Base-by-base conservation (phyloP, 2,797 vertebrate genomes). In the Danio jaintianensis region DNA sequence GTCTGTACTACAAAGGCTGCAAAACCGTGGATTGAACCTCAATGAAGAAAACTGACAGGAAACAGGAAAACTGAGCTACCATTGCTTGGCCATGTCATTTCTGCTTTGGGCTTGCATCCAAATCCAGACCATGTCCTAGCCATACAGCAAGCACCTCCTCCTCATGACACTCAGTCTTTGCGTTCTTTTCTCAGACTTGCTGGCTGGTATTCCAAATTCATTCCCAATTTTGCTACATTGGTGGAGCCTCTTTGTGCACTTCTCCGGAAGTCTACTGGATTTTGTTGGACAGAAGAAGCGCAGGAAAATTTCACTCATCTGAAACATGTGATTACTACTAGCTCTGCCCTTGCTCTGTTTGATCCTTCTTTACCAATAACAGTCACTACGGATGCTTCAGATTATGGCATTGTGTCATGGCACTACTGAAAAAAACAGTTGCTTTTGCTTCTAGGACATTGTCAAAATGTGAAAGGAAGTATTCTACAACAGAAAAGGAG, bases 371-470 rank as follows among this genome's bases (percentile, higher is more conserved):
- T 80, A 10, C 67, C n/a, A 0, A 78, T 75, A 6, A 15, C 70
- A 18, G 43, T 81, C 13, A 52, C 72, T 3, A 78, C 63, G 4
- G 70, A 47, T 59, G 71, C 83, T 7, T 84, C 50, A 43, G 77
- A 81, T 7, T 81, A 80, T 10, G 56, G 50, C 5, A 7, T 73
- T n/a, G n/a, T n/a, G n/a, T n/a, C n/a, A n/a, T n/a, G n/a, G n/a
- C n/a, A n/a, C n/a, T n/a, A n/a, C n/a, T n/a, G n/a, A n/a, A 85
- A 62, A 69, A 15, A 15, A 75, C 43, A 16, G 59, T 81, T 18
- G 68, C 61, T 50, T 80, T 80, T 55, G 52, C 59, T 16, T 80
- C 47, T 7, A 20, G 67, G 29, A 77, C 40, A 5, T 43, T 73
- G 7, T 52, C 42, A 8, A 2, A 8, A 18, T 16, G 53, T 3